phyloP scores from a whole-genome alignment of 2,797 vertebrate species.

The Protonibea diacanthus region DNA sequence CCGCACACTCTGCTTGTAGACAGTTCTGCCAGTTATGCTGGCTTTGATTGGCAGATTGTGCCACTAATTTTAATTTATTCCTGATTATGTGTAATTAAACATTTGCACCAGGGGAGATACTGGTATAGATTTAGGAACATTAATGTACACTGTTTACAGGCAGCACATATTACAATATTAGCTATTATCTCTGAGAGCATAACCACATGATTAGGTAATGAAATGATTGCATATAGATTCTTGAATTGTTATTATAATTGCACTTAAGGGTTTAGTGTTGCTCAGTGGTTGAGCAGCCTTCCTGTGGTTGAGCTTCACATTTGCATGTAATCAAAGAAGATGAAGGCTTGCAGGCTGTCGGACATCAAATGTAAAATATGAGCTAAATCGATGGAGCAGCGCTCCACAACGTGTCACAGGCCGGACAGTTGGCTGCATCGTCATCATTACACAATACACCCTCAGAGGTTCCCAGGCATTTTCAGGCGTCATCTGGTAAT shows the following conservation, averaged over 20 bases:
- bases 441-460: slow-evolving; percentile 70
- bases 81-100: slow-evolving; percentile 19
- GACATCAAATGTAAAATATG: slow-evolving; percentile 35
- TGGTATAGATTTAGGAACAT: slow-evolving; percentile 15
- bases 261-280: neutral
- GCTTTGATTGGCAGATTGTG: slow-evolving; percentile 25
- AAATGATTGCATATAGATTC: neutral
- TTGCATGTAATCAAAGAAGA: slow-evolving; percentile 34
- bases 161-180: too few species aligned
- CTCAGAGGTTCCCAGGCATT: slow-evolving; percentile 62
- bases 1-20: slow-evolving; percentile 16
- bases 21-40: neutral
- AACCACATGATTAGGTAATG: neutral
- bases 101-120: slow-evolving; percentile 15
- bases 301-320: slow-evolving; percentile 11
- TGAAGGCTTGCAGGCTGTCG: slow-evolving; percentile 10
- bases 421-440: slow-evolving; percentile 52
- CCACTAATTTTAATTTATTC: slow-evolving; percentile 8
- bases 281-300: neutral
- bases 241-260: neutral
- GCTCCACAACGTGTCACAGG: slow-evolving; percentile 20
- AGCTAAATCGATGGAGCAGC: slow-evolving; percentile 38
- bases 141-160: neutral
- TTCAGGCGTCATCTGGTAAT: slow-evolving; percentile 67
- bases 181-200: neutral